Evolutionary conservation across 2,797 vertebrate species (phyloP).

Genomic region (Pyrrhura leucotis): DNA sequence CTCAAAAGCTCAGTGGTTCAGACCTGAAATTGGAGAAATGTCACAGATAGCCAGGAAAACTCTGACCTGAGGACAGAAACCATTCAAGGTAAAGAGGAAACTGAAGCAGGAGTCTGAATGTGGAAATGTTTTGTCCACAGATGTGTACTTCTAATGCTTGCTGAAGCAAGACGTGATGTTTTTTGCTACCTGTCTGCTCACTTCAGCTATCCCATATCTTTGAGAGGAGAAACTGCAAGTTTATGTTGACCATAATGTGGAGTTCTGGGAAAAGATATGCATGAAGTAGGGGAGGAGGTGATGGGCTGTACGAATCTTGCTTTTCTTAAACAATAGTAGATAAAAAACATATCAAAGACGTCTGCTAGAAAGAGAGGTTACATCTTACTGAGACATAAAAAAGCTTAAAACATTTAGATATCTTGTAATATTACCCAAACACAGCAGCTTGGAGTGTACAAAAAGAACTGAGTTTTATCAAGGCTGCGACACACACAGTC

Average conservation of each 20-base stretch:
- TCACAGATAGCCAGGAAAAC: neutral
- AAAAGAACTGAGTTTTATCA: conserved; percentile 58
- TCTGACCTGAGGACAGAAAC: neutral
- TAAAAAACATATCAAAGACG: conserved; percentile 12
- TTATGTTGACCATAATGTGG: neutral
- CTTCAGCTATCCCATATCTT: neutral
- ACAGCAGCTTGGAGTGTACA: conserved; percentile 27
- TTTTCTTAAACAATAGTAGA: conserved; percentile 36
- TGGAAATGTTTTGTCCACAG: neutral
- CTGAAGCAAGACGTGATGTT: neutral
- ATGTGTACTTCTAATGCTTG: neutral
- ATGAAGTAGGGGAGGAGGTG: neutral
- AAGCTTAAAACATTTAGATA: conserved; percentile 54
- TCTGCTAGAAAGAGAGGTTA: neutral
- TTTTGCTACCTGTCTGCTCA: neutral
- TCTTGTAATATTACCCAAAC: conserved; percentile 42
- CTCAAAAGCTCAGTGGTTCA: neutral
- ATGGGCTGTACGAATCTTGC: neutral
- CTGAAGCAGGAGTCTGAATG: neutral
- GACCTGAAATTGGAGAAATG: neutral
- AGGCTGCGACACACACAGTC: conserved; percentile 35
- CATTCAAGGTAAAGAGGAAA: neutral
- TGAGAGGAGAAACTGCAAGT: neutral
- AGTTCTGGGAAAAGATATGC: neutral
- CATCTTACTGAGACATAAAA: neutral